phyloP scores from a whole-genome alignment of 2,113 vertebrate species.

The Girardinichthys multiradiatus region DNA sequence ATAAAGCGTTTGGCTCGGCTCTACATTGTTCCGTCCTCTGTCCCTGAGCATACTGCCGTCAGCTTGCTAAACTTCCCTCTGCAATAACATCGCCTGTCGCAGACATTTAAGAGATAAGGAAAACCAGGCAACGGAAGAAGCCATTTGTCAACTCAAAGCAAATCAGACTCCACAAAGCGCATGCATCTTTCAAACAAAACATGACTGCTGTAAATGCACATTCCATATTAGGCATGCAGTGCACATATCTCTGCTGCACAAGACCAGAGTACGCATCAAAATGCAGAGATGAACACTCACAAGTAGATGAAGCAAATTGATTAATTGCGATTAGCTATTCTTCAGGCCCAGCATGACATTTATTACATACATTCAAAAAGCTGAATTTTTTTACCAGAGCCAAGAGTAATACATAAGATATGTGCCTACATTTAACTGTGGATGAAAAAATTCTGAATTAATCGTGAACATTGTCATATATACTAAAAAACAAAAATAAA shows the following conservation, averaged over 20 bases:
- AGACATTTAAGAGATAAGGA: conserved; percentile 47
- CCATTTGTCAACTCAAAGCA: conserved; percentile 42
- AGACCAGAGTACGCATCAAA: conserved; percentile 15
- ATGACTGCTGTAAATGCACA: background rate
- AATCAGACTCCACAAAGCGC: background rate
- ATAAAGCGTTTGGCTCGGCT: conserved; percentile 30
- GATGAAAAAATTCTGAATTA: background rate
- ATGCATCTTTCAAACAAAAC: conserved; percentile 1
- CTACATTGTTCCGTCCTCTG: background rate
- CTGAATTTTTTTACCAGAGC: conserved; percentile 39
- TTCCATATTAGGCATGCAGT: background rate
- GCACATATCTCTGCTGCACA: conserved; percentile 5
- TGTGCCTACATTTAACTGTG: background rate
- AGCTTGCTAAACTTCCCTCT: conserved; percentile 35
- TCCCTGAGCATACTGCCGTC: conserved; percentile 21
- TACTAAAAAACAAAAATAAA: background rate
- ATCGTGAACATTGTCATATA: background rate
- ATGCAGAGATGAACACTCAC: conserved; percentile 18
- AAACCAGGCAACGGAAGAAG: conserved; percentile 25
- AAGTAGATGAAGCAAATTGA: conserved; percentile 26
- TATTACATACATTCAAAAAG: conserved; percentile 43
- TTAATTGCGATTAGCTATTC: conserved; percentile 52
- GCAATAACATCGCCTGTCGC: conserved; percentile 40
- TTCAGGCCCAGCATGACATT: conserved; percentile 53
- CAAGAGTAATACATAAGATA: background rate